Evolutionary conservation across 2,888 invertebrate species (phyloP).

Genomic region (Diaprepes abbreviatus): DNA sequence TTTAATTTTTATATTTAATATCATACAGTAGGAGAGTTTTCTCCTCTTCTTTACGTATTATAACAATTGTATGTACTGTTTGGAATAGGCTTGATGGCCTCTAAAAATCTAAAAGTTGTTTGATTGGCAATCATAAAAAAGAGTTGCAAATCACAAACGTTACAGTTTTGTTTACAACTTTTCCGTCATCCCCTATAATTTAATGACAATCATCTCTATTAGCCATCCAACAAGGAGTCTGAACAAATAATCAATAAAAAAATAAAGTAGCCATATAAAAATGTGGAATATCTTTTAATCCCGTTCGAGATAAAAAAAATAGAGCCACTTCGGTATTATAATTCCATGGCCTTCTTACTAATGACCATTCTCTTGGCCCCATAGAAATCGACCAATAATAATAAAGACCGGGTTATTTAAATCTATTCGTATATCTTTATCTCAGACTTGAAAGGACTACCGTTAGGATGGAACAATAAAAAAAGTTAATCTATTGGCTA

Average conservation of each 20-base stretch:
- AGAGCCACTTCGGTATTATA: slow-evolving; percentile 24
- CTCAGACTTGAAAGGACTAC: slow-evolving; percentile 20
- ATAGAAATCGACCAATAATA: slow-evolving; percentile 38
- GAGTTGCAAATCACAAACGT: too few relatives aligned
- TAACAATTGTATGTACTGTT: too few relatives aligned
- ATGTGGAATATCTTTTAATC: slow-evolving; percentile 38
- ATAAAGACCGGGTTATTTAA: slow-evolving; percentile 33
- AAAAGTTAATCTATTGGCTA: slow-evolving; percentile 24
- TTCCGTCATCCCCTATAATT: too few relatives aligned
- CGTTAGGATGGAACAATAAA: slow-evolving; percentile 24
- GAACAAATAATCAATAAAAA: slow-evolving; percentile 38
- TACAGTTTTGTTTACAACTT: too few relatives aligned
- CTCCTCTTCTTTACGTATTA: too few relatives aligned
- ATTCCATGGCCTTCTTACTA: slow-evolving; percentile 28
- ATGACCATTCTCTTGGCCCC: slow-evolving; percentile 34
- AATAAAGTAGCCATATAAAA: slow-evolving; percentile 35
- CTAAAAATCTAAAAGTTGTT: too few relatives aligned
- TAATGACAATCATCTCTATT: slow-evolving; percentile 16
- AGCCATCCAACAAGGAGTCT: slow-evolving; percentile 13
- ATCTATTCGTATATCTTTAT: slow-evolving; percentile 24
- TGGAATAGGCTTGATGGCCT: too few relatives aligned
- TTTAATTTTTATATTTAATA: too few relatives aligned
- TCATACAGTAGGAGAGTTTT: too few relatives aligned
- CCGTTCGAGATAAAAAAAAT: slow-evolving; percentile 32
- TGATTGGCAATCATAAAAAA: too few relatives aligned